These are phyloP conservation scores for Lycodopsis pacificus DNA, from an alignment of 2,797 vertebrate species.

Conservation along the genomic window DNA sequence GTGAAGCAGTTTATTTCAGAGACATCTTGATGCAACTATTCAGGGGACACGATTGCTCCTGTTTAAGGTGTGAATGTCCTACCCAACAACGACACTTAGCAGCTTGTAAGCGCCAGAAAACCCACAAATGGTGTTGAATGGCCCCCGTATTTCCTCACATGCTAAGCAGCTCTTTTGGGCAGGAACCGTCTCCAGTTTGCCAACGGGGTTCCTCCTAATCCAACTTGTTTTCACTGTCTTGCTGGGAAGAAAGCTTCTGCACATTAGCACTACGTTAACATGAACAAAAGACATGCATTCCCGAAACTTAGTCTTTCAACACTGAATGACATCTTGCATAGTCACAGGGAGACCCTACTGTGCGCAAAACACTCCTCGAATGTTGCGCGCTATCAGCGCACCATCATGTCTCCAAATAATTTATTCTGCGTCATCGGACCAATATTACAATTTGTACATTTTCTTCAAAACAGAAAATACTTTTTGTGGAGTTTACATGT, in stretches of 20 bases:
- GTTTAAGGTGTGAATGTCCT: slow-evolving; percentile 73
- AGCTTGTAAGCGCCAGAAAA: slow-evolving; percentile 70
- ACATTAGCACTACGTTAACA: slow-evolving; percentile 82
- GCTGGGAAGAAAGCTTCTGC: slow-evolving; percentile 77
- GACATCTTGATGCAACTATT: slow-evolving; percentile 11
- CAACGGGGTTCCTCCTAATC: slow-evolving; percentile 79
- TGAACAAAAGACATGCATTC: slow-evolving; percentile 77
- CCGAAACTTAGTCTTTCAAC: slow-evolving; percentile 69
- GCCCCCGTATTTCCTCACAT: slow-evolving; percentile 72
- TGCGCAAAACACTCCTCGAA: slow-evolving; percentile 27
- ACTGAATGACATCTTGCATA: slow-evolving; percentile 47
- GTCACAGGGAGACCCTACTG: slow-evolving; percentile 43
- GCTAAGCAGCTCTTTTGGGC: slow-evolving; percentile 68
- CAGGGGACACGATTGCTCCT: slow-evolving; percentile 34
- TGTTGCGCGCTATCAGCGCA: slow-evolving; percentile 11
- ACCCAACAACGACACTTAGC: slow-evolving; percentile 62
- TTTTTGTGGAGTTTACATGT: background rate
- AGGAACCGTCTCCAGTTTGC: slow-evolving; percentile 56
- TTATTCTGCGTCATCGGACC: background rate
- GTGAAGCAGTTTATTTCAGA: slow-evolving; percentile 12
- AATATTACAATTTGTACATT: background rate
- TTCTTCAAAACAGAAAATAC: fast-evolving
- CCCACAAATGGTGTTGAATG: slow-evolving; percentile 69
- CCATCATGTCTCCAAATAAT: slow-evolving; percentile 9
- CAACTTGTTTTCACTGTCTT: slow-evolving; percentile 87